Percentiles rank a stretch among this genome's conserved stretches.
phyloP scores from a whole-genome alignment of 2,113 vertebrate genomes.

The Isichthys henryi region DNA sequence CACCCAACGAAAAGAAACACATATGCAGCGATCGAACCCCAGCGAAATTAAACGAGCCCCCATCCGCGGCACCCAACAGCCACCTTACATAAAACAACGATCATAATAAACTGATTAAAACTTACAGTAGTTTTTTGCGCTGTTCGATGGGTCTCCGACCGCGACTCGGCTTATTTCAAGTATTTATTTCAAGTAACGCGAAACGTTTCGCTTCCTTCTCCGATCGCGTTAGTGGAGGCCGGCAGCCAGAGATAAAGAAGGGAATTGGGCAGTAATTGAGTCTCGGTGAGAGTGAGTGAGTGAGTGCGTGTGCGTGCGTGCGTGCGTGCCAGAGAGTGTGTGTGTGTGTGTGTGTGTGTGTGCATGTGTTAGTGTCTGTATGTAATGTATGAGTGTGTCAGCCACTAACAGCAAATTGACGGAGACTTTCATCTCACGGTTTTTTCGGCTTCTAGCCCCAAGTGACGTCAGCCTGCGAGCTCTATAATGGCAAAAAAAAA shows the following conservation, averaged over 20 bases:
- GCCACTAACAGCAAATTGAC: constrained; percentile 53
- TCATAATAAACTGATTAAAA: constrained; percentile 27
- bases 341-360: constrained; percentile 27
- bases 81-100: neutral
- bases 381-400: constrained; percentile 20
- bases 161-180: constrained; percentile 21
- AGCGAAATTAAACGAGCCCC: constrained; percentile 19
- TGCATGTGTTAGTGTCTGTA: constrained; percentile 1
- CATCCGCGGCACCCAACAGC: neutral
- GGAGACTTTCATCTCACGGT: constrained; percentile 59
- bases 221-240: constrained; percentile 26
- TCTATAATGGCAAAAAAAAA: constrained; percentile 60
- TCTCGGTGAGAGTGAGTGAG: constrained; percentile 28
- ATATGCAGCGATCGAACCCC: neutral
- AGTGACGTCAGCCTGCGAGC: constrained; percentile 72
- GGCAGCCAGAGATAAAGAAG: constrained; percentile 28
- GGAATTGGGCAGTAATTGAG: constrained; percentile 32
- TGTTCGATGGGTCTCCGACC: constrained; percentile 16
- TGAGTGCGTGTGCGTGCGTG: constrained; percentile 17
- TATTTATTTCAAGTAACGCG: constrained; percentile 16
- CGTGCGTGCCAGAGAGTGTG: constrained; percentile 11
- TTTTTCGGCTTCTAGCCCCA: constrained; percentile 61
- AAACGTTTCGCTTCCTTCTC: constrained; percentile 29
- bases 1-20: neutral
- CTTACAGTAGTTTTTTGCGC: constrained; percentile 40